phyloP scores from a whole-genome alignment of 2,888 invertebrate genomes.

The Nymphalis urticae region DNA sequence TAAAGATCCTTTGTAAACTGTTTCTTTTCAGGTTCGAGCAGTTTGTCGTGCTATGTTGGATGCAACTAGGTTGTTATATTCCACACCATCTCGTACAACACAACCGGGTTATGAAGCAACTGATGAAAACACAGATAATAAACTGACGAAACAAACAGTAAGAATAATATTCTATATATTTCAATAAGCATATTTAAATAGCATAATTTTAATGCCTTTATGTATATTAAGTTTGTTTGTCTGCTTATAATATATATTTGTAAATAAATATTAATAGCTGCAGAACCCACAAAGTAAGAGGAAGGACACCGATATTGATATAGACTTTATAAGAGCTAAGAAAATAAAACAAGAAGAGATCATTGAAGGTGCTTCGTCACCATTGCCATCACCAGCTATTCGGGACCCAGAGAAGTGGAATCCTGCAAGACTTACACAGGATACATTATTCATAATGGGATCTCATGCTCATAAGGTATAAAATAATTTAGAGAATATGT shows the following conservation, averaged over 20 bases:
- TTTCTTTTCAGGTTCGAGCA: constrained; percentile 71
- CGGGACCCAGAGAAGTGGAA: constrained; percentile 87
- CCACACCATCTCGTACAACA: constrained; percentile 71
- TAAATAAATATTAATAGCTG: constrained; percentile 14
- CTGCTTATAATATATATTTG: too few species aligned
- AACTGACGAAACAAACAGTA: constrained; percentile 60
- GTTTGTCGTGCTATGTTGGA: constrained; percentile 90
- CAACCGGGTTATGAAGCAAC: constrained; percentile 79
- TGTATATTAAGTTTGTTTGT: not conserved
- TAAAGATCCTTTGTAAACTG: too few species aligned
- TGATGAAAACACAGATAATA: constrained; percentile 79
- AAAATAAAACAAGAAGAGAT: constrained; percentile 70
- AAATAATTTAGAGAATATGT: constrained; percentile 7
- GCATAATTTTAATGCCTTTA: not conserved
- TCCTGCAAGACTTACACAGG: constrained; percentile 85
- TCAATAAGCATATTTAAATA: not conserved
- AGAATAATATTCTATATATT: constrained; percentile 26
- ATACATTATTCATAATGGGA: constrained; percentile 91
- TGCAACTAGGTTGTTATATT: constrained; percentile 87
- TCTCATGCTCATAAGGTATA: constrained; percentile 85
- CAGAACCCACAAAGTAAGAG: constrained; percentile 83
- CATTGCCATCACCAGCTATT: constrained; percentile 70
- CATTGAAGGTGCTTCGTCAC: constrained; percentile 65
- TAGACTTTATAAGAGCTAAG: constrained; percentile 77
- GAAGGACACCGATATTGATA: constrained; percentile 85